Evolutionary conservation across 2,797 vertebrate species (phyloP).

Genomic region (Galaxias olidus): DNA sequence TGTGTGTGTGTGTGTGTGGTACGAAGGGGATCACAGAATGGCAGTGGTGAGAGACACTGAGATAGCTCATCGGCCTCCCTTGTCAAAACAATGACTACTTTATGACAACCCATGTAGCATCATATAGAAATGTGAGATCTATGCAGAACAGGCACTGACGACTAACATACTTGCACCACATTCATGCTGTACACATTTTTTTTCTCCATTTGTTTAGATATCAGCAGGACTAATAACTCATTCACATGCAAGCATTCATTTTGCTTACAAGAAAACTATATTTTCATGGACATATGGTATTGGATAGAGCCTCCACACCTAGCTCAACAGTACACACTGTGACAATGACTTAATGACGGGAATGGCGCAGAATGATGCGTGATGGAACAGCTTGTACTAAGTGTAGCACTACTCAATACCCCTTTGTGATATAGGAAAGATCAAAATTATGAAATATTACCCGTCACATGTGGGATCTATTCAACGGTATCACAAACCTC

Average conservation of each 20-base stretch:
- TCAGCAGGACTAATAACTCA: slow-evolving; percentile 36
- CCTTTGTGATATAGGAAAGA: slow-evolving; percentile 62
- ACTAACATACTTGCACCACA: slow-evolving; percentile 1
- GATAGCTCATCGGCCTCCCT: slow-evolving; percentile 52
- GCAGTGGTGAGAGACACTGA: slow-evolving; percentile 51
- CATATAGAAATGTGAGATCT: no score
- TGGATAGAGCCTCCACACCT: slow-evolving; percentile 52
- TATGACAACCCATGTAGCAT: neutral
- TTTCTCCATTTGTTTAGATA: slow-evolving; percentile 19
- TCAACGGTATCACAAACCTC: slow-evolving; percentile 68
- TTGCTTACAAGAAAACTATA: slow-evolving; percentile 3
- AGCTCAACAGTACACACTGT: slow-evolving; percentile 55
- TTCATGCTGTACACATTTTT: slow-evolving; percentile 13
- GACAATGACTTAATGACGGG: slow-evolving; percentile 70
- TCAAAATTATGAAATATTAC: slow-evolving; percentile 75
- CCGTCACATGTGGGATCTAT: slow-evolving; percentile 68
- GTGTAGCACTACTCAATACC: slow-evolving; percentile 52
- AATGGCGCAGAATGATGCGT: slow-evolving; percentile 61
- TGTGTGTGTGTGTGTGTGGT: slow-evolving; percentile 27
- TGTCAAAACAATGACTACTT: slow-evolving; percentile 67
- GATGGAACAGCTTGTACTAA: slow-evolving; percentile 58
- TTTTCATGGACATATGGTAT: slow-evolving; percentile 56
- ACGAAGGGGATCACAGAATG: neutral
- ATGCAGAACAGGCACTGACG: neutral
- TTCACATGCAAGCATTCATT: slow-evolving; percentile 30